These are phyloP conservation scores for Anticlea derivata DNA, from an alignment of 2,888 invertebrate species.

Conservation along the genomic window DNA sequence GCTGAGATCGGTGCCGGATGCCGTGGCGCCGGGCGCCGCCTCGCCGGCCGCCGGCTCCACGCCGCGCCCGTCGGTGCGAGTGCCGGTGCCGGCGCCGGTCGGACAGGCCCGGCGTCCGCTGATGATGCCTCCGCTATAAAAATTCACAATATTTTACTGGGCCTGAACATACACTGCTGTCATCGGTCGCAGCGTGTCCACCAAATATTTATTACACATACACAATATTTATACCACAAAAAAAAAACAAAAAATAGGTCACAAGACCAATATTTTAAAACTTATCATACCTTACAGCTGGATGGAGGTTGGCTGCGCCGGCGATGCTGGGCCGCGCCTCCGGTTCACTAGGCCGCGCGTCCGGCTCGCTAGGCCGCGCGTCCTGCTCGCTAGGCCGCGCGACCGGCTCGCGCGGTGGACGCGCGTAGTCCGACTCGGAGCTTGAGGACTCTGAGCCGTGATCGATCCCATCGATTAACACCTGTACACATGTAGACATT, in stretches of 20 bases:
- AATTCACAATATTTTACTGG: too few species aligned
- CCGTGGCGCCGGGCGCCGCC: slow-evolving; percentile 13
- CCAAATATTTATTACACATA: too few species aligned
- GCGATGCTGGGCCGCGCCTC: slow-evolving; percentile 8
- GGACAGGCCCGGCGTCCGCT: background rate
- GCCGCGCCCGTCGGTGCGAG: slow-evolving; percentile 1
- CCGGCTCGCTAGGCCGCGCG: background rate
- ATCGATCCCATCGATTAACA: slow-evolving; percentile 10
- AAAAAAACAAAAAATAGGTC: too few species aligned
- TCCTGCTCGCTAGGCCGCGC: slow-evolving; percentile 2
- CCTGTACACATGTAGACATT: slow-evolving; percentile 4
- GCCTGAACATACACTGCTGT: too few species aligned
- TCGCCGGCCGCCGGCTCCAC: slow-evolving; percentile 11
- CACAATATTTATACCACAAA: too few species aligned
- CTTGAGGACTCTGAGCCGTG: slow-evolving; percentile 7
- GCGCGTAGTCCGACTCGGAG: slow-evolving; percentile 1
- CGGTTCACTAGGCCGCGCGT: background rate
- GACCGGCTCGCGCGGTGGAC: background rate
- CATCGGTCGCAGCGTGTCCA: too few species aligned
- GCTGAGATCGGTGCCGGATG: background rate
- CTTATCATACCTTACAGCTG: background rate
- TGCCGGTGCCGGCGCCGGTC: background rate
- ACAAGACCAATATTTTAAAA: too few species aligned
- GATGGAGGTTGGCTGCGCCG: slow-evolving; percentile 10
- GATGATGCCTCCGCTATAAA: background rate